phyloP scores from a whole-genome alignment of 2,797 vertebrate species.

The Pseudomugil gertrudae region DNA sequence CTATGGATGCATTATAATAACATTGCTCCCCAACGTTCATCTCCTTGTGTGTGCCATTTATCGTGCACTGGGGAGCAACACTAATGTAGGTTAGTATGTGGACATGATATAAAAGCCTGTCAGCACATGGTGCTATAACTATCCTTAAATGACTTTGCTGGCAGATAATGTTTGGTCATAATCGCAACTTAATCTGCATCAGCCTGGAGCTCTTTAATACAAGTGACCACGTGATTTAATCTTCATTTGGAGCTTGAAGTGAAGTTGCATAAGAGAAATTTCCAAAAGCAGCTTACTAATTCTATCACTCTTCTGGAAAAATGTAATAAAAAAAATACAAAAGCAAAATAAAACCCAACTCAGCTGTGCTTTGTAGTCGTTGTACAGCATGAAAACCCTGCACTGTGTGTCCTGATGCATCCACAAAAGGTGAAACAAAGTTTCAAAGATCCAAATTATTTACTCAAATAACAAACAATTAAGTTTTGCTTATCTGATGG shows the following conservation, averaged over 20 bases:
- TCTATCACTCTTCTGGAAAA: conserved; percentile 1
- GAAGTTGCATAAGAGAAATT: conserved; percentile 54
- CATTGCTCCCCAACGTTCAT: neutral
- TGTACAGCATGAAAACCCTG: neutral
- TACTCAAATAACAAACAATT: neutral
- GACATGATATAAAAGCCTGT: neutral
- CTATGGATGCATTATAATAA: neutral
- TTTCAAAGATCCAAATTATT: neutral
- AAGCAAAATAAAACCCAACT: neutral
- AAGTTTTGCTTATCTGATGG: neutral
- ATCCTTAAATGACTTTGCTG: conserved; percentile 26
- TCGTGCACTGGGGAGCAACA: neutral
- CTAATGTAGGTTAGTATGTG: conserved; percentile 6
- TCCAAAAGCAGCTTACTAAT: conserved; percentile 40
- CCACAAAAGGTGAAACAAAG: no score
- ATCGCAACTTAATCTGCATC: conserved; percentile 61
- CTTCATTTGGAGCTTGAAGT: conserved; percentile 53
- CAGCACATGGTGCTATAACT: neutral
- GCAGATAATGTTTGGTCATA: conserved; percentile 49
- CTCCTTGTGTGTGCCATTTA: conserved; percentile 3
- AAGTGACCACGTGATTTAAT: conserved; percentile 45
- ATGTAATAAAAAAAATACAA: neutral
- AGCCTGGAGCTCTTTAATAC: conserved; percentile 52
- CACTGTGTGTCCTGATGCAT: no score
- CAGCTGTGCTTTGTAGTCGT: neutral